Evolutionary conservation across 2,797 vertebrate species (phyloP), one percentile per base, ranked within the genome.

Genomic region (Diceros bicornis): DNA sequence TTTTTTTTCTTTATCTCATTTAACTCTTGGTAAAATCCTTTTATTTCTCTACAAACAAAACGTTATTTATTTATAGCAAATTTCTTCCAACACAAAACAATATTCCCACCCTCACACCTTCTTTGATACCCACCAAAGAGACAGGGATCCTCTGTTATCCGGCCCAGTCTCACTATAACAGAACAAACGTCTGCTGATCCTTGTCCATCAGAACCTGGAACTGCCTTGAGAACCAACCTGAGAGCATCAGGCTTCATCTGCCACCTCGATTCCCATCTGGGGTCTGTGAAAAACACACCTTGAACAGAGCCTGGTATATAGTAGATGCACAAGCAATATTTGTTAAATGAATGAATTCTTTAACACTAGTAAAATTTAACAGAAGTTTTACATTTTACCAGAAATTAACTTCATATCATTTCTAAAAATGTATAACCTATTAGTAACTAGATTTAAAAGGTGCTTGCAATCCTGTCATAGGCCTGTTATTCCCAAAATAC

Each of bases 41-140:
- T 32, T 13, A 78, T 69, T 78, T 93, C 34, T 93, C 18, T 95
- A 47, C 21, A 74, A 74, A 89, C 23, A 88, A 93, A 78, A 47
- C 4, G 21, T 41, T 16, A 71, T 32, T 37, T 75, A 44, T 34
- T 37, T 75, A 44, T 55, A 77, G 27, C 2, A 59, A 57, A 57
- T n/a, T 8, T 66, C 18, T 89, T 95, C 59, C n/a, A 81, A 23
- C 4, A 90, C 62, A 62, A 59, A 66, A 62, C 4, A 82, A 2
- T 4, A 12, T 89, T 52, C 37, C 25, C 32, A 34, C 4, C 2
- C 1, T 9, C 4, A 50, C 55, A 27, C 47, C 23, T 72, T 47
- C 4, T 68, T 18, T 89, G 23, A 66, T 21, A 79, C 16, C 20
- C 5, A n/a, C n/a, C 2, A 14, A 68, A 55, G 55, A 47, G 23